Base-by-base conservation (phyloP, 2,797 vertebrate genomes). In the Poecilia picta region DNA sequence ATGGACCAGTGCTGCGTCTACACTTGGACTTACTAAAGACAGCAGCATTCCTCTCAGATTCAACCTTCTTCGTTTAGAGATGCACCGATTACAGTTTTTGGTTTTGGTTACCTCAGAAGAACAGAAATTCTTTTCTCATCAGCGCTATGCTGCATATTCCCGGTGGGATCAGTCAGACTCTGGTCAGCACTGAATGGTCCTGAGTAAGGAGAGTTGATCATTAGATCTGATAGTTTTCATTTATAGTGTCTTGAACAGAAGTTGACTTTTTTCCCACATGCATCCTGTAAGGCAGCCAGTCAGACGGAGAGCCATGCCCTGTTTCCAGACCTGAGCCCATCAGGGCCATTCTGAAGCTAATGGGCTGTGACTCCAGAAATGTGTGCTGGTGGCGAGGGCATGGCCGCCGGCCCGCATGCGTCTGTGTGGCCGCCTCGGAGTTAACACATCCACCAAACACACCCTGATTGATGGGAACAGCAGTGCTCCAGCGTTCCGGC, bases 371-470 rank as follows among this genome's bases (percentile, higher is more conserved):
- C 85, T 62, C 73, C 41, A 51, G 62, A 79, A 68, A 66, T 20
- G 75, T 83, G 77, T 80, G 66, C 74, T 49, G 71, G 68, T 81
- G 72, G 76, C 43, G 66, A 70, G 80, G 77, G 68, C 79, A 68
- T 72, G 83, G 72, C 73, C 47, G 71, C 70, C 36, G 49, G 72
- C 74, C 64, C 73, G 75, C 62, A 78, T 79, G 78, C 82, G 64
- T 79, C n/a, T 72, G 4, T 75, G 68, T 75, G 75, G 46, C 73
- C 7, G 39, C 62, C 73, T 85, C 79, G 73, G 45, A 70, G 75
- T 83, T 82, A 78, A 88, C 79, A 77, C 81, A 71, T 80, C 75
- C 62, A 74, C 55, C 55, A 84, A 87, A 88, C 79, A 82, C 70
- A 81, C 55, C 41, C 57, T 82, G 73, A 86, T 77, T 80, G 86